These are phyloP conservation scores for Eupleurogrammus muticus DNA, from an alignment of 2,797 vertebrate species.

Conservation along the genomic window DNA sequence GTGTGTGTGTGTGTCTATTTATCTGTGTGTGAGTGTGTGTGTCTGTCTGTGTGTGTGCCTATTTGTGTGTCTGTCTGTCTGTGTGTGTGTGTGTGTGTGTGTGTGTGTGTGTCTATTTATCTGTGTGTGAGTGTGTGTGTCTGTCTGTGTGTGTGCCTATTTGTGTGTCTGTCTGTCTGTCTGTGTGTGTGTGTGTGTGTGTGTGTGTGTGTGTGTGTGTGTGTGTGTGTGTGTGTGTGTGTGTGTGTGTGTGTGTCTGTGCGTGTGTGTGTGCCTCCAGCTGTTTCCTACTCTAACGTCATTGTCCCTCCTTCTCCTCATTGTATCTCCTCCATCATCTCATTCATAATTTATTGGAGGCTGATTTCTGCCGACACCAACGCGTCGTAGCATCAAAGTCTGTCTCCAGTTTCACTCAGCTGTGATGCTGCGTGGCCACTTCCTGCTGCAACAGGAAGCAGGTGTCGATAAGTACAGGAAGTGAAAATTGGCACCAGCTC, in stretches of 20 bases:
- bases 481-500: conserved; percentile 80
- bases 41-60: too few species aligned
- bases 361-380: conserved; percentile 81
- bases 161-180: background rate
- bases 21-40: too few species aligned
- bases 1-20: too few species aligned
- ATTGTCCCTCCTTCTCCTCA: conserved; percentile 51
- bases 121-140: too few species aligned
- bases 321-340: conserved; percentile 78
- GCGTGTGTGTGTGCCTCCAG: conserved; percentile 54
- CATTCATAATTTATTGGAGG: conserved; percentile 85
- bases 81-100: too few species aligned
- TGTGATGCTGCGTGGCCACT: conserved; percentile 75
- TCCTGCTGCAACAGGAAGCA: conserved; percentile 84
- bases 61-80: too few species aligned
- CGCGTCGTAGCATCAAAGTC: conserved; percentile 71
- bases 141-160: background rate
- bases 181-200: conserved; percentile 29
- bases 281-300: conserved; percentile 78
- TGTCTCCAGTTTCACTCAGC: conserved; percentile 79
- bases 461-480: conserved; percentile 85
- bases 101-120: too few species aligned
- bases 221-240: conserved; percentile 27
- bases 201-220: conserved; percentile 29
- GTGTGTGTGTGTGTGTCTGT: conserved; percentile 32